phyloP scores from a whole-genome alignment of 2,113 vertebrate genomes.

The Alethe diademata region DNA sequence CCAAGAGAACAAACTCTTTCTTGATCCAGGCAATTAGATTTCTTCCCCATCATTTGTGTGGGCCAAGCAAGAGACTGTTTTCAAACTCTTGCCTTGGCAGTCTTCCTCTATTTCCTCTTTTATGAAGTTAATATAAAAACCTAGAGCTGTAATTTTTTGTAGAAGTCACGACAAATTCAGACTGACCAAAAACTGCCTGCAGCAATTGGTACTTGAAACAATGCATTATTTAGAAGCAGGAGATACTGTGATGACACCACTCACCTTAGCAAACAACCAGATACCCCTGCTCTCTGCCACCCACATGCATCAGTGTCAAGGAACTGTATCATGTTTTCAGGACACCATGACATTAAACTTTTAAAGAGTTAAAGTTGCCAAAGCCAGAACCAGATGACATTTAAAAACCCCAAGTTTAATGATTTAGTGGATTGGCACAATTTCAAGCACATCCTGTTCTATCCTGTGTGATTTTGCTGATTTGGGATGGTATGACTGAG shows the following conservation, averaged over 20 bases:
- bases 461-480: background rate
- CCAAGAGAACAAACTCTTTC: background rate
- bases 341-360: slow-evolving; percentile 50
- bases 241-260: slow-evolving; percentile 4
- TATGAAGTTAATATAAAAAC: background rate
- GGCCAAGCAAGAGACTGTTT: background rate
- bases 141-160: background rate
- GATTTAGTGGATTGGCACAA: slow-evolving; percentile 9
- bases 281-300: slow-evolving; percentile 17
- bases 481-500: background rate
- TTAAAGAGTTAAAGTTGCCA: slow-evolving; percentile 50
- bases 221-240: background rate
- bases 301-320: background rate
- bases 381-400: slow-evolving; percentile 15
- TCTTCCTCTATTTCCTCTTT: background rate
- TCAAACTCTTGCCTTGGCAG: background rate
- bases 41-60: background rate
- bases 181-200: background rate
- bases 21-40: background rate
- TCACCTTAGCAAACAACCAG: background rate
- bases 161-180: background rate
- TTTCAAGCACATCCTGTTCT: background rate
- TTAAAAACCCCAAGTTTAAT: slow-evolving; percentile 19
- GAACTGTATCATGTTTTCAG: slow-evolving; percentile 35
- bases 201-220: background rate